These are phyloP conservation scores for Delichon dasypus DNA, from an alignment of 2,797 vertebrate species.

Conservation along the genomic window DNA sequence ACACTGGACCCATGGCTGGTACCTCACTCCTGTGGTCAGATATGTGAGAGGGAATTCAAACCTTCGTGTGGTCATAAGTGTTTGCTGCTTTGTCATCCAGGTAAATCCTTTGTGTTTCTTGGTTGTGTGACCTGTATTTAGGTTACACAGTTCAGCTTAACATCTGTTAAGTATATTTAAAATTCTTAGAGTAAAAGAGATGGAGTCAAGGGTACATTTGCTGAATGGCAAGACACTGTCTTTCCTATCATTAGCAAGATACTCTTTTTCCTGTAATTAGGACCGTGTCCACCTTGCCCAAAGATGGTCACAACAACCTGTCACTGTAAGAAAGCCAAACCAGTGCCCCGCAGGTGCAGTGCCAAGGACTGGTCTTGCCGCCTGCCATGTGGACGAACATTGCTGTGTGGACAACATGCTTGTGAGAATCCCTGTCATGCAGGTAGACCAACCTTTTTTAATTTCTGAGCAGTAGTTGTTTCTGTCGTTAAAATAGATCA, in stretches of 20 bases:
- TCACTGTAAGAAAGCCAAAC: conserved; percentile 86
- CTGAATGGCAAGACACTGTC: neutral
- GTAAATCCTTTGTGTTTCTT: conserved; percentile 68
- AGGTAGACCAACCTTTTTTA: conserved; percentile 73
- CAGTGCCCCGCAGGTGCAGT: conserved; percentile 90
- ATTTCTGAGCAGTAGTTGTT: neutral
- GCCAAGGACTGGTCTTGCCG: conserved; percentile 90
- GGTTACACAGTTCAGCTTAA: neutral
- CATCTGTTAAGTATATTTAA: neutral
- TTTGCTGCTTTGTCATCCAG: conserved; percentile 94
- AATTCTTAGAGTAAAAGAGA: neutral
- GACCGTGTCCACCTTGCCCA: conserved; percentile 96
- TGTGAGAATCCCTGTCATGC: conserved; percentile 86
- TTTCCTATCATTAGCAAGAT: conserved; percentile 62
- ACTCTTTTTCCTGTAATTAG: conserved; percentile 68
- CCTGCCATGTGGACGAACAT: conserved; percentile 75
- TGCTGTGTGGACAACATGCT: conserved; percentile 87
- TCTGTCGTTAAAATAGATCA: neutral
- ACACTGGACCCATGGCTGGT: conserved; percentile 90
- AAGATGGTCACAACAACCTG: conserved; percentile 92
- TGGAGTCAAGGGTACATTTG: neutral
- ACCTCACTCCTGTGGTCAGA: conserved; percentile 93
- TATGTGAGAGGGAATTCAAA: conserved; percentile 88
- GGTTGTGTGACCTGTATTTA: neutral
- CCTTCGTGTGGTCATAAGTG: conserved; percentile 93